Conservation (phyloP, 2,113 vertebrate genomes). For the Eretmochelys imbricata region DNA sequence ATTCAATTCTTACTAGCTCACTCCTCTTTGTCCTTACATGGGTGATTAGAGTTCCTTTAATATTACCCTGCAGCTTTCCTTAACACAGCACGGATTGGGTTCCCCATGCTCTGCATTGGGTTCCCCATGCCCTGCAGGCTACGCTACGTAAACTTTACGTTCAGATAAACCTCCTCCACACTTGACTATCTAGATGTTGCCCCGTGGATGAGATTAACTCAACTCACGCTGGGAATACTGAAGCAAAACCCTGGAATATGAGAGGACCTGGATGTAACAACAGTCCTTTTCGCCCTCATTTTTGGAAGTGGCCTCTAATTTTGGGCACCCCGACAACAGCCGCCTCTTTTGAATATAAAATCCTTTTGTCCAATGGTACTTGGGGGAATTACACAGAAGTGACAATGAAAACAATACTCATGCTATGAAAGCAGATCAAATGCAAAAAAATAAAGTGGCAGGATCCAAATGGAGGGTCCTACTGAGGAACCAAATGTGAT, state of each 20-base stretch:
- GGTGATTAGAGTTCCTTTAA: not conserved
- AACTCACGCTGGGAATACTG: fast-evolving
- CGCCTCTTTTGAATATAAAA: fast-evolving
- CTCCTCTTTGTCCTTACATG: not conserved
- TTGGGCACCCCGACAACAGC: not conserved
- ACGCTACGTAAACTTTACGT: not conserved
- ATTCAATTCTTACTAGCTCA: not conserved
- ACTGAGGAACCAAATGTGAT: not conserved
- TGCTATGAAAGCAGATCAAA: not conserved
- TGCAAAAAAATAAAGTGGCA: not conserved
- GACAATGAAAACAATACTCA: not conserved
- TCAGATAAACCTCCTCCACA: not conserved
- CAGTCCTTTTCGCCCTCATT: fast-evolving
- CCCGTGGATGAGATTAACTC: not conserved
- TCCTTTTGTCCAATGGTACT: not conserved
- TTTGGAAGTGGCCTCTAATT: not conserved
- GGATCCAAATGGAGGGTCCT: not conserved
- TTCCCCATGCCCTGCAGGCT: not conserved
- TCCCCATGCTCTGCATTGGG: not conserved
- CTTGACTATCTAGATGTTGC: not conserved
- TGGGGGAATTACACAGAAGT: not conserved
- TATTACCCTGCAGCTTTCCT: not conserved
- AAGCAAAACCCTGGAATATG: fast-evolving
- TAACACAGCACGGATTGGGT: not conserved
- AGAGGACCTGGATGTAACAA: fast-evolving